Evolutionary conservation across 2,888 invertebrate genomes (phyloP).

Genomic region (Scaeva pyrastri): DNA sequence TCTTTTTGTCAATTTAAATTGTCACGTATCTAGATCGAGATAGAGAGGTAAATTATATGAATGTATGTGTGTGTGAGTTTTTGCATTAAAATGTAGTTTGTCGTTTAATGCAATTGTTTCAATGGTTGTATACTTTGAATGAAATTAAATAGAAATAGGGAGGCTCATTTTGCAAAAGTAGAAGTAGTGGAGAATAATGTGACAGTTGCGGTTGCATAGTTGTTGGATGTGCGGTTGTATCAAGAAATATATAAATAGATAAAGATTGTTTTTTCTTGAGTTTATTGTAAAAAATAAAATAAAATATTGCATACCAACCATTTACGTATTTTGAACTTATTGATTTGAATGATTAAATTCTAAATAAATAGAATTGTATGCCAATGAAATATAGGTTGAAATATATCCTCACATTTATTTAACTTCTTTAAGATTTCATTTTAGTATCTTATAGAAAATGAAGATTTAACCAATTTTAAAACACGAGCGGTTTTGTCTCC

Average conservation of each 20-base stretch:
- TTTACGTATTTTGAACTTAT: not conserved
- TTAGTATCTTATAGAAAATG: too few relatives aligned
- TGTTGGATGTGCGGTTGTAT: slow-evolving; percentile 57
- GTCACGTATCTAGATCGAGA: slow-evolving; percentile 49
- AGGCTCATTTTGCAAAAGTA: slow-evolving; percentile 9
- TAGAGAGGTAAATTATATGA: not conserved
- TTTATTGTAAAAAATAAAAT: too few relatives aligned
- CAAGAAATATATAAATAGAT: too few relatives aligned
- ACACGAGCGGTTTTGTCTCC: too few relatives aligned
- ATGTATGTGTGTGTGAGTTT: slow-evolving; percentile 48
- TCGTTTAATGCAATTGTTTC: not conserved
- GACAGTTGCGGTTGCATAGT: slow-evolving; percentile 66
- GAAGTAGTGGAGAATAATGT: slow-evolving; percentile 49
- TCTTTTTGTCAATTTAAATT: slow-evolving; percentile 73
- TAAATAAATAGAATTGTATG: not conserved
- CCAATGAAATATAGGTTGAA: not conserved
- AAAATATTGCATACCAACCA: too few relatives aligned
- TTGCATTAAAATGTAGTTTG: slow-evolving; percentile 64
- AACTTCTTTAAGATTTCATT: too few relatives aligned
- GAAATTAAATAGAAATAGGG: not conserved
- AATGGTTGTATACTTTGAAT: slow-evolving; percentile 8
- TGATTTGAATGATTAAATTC: slow-evolving; percentile 1
- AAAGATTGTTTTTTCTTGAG: too few relatives aligned
- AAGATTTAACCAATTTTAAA: too few relatives aligned
- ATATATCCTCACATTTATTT: too few relatives aligned